Evolutionary conservation across 1,140 invertebrate species (phyloP), one percentile per base, ranked within the genome.

Genomic region (Coptotermes formosanus): DNA sequence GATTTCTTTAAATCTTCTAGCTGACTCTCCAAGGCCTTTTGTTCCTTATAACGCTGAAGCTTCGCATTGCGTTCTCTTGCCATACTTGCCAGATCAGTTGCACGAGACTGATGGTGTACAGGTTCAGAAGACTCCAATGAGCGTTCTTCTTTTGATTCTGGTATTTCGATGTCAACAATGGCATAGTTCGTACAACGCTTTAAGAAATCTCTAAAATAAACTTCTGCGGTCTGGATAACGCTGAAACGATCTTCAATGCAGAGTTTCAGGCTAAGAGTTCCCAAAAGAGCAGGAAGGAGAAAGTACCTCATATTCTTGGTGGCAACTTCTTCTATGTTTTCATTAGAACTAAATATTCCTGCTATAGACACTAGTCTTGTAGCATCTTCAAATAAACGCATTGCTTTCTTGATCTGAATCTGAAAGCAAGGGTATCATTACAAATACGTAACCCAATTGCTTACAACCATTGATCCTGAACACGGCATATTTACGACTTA

Each of bases 131-230:
- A 44, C 12, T 25, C 85, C 32, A 25, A 69, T 48, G 83, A 85
- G n/a, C 83, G 82, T 81, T 89, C 88, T 88, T 87, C 85, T 48
- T 88, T 85, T 2, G 87, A 38, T 48, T 89, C 88, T 44, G 93
- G 93, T 44, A 95, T 90, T 87, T 93, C 90, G 19, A 94, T 88
- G 86, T 96, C 93, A 55, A 93, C 94, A 38, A 97, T 90, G 69
- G 93, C 94, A 91, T 97, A 98, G 87, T 95, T 93, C 90, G 95
- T 95, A 87, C 96, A 94, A 86, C 97, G 93, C 89, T 95, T 93
- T 55, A 98, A 90, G 89, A 96, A 98, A 91, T 98, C 97, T 88
- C 94, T 94, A 88, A 96, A 97, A 91, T 98, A 98, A 82, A 97
- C 93, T 90, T 97, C 95, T 25, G 96, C 94, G 23, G 95, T 92